These are phyloP conservation scores for Drosophila falleni DNA, from an alignment of 2,888 invertebrate genomes.

Conservation along the genomic window DNA sequence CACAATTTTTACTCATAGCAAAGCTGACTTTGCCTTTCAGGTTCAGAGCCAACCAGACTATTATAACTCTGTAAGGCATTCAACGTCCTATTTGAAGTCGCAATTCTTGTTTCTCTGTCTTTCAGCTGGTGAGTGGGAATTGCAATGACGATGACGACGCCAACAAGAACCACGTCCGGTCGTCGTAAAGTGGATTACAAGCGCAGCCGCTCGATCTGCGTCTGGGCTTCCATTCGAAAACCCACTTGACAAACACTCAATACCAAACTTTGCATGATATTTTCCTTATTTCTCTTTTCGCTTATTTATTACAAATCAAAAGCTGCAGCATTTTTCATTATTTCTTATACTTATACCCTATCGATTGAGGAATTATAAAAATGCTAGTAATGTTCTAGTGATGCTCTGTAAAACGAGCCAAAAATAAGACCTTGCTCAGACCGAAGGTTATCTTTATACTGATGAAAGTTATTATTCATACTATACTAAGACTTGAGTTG, in stretches of 20 bases:
- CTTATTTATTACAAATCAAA: constrained; percentile 48
- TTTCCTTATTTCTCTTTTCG: constrained; percentile 28
- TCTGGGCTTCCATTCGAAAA: constrained; percentile 66
- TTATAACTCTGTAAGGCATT: constrained; percentile 14
- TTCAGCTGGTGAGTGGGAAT: constrained; percentile 54
- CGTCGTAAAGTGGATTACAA: constrained; percentile 79
- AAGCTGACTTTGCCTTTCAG: not conserved
- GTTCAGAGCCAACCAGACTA: not conserved
- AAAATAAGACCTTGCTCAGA: not conserved
- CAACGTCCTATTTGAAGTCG: constrained; percentile 47
- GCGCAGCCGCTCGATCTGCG: constrained; percentile 55
- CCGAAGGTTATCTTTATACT: not conserved
- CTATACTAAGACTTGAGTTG: too few species aligned
- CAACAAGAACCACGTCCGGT: constrained; percentile 78
- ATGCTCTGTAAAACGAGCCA: not conserved
- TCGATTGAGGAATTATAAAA: not conserved
- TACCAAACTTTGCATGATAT: constrained; percentile 38
- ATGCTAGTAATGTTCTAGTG: not conserved
- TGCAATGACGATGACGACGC: constrained; percentile 51
- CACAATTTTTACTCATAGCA: constrained; percentile 11
- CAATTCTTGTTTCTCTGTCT: constrained; percentile 49
- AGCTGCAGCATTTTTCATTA: constrained; percentile 24
- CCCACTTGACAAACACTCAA: constrained; percentile 77
- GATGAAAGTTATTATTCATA: too few species aligned
- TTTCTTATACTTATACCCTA: constrained; percentile 20